Percentiles rank a stretch among this genome's conserved stretches.
Conservation (phyloP, 2,797 vertebrate genomes). For the Sebastes flavidus region DNA sequence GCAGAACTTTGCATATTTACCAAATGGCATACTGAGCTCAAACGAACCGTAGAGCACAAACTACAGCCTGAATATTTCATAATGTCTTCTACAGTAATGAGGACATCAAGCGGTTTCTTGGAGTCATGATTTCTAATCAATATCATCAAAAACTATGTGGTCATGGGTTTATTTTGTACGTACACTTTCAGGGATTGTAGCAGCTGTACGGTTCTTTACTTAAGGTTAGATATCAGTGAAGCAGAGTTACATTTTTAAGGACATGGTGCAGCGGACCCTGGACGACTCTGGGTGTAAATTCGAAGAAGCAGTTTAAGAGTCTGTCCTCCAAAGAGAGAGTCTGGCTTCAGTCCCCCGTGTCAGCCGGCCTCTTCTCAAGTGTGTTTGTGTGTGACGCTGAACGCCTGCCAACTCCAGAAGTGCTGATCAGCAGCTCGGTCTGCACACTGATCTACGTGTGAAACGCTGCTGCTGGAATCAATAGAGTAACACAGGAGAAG, state of each 20-base stretch:
- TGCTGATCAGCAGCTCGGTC: conserved; percentile 20
- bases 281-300: not conserved
- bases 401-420: conserved; percentile 18
- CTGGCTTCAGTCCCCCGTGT: not conserved
- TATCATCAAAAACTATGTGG: not conserved
- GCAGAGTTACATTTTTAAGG: not conserved
- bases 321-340: not conserved
- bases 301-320: not conserved
- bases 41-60: not conserved
- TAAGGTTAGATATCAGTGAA: not conserved
- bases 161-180: not conserved
- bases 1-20: conserved; percentile 1
- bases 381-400: conserved; percentile 14
- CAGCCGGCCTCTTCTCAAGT: not conserved
- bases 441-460: conserved; percentile 2
- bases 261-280: not conserved
- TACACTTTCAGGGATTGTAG: not conserved
- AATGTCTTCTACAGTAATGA: not conserved
- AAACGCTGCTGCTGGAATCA: not conserved
- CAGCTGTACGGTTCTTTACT: not conserved
- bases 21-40: not conserved
- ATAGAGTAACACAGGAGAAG: not conserved
- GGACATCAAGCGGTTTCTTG: not conserved
- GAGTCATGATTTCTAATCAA: not conserved
- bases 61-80: not conserved